phyloP scores from a whole-genome alignment of 2,113 vertebrate species.

The Mastomys natalensis region DNA sequence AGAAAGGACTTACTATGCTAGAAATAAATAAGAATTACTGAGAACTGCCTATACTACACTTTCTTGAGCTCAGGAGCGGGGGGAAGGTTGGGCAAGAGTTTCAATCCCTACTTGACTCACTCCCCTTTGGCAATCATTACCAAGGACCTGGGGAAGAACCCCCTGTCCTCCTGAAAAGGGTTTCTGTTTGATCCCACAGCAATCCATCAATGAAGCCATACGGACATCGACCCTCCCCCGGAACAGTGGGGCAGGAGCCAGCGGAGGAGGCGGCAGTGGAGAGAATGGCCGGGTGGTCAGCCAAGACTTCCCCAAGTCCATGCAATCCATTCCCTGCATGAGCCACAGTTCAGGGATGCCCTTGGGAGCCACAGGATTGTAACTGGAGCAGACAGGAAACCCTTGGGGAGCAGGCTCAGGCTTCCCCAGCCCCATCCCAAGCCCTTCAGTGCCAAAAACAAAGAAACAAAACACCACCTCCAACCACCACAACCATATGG shows the following conservation, averaged over 20 bases:
- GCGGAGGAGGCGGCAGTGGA: constrained; percentile 92
- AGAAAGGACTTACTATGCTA: neutral
- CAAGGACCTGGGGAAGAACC: constrained; percentile 89
- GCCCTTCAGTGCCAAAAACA: constrained; percentile 94
- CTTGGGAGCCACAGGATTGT: constrained; percentile 98
- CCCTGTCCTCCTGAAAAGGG: constrained; percentile 91
- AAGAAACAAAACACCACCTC: constrained; percentile 79
- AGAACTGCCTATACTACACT: neutral
- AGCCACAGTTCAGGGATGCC: constrained; percentile 98
- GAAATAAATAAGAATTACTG: neutral
- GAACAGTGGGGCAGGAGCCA: constrained; percentile 93
- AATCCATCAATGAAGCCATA: constrained; percentile 98
- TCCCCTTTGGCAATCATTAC: constrained; percentile 73
- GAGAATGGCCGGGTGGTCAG: constrained; percentile 98
- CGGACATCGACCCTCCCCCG: constrained; percentile 95
- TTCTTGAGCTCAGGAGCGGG: neutral
- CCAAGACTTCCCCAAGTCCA: constrained; percentile 98
- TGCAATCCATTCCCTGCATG: constrained; percentile 99
- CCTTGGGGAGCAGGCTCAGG: constrained; percentile 86
- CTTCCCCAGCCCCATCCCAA: constrained; percentile 86
- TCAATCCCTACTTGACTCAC: constrained; percentile 38
- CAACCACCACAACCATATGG: constrained; percentile 77
- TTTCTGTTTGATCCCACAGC: constrained; percentile 94
- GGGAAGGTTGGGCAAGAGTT: neutral
- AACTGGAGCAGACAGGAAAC: constrained; percentile 89